A percentile compares a stretch with the other conserved stretches of the same genome.
Evolutionary conservation across 64 coral and sea anemone genomes (phyloP).

Genomic region (Catalaphyllia jardinei): DNA sequence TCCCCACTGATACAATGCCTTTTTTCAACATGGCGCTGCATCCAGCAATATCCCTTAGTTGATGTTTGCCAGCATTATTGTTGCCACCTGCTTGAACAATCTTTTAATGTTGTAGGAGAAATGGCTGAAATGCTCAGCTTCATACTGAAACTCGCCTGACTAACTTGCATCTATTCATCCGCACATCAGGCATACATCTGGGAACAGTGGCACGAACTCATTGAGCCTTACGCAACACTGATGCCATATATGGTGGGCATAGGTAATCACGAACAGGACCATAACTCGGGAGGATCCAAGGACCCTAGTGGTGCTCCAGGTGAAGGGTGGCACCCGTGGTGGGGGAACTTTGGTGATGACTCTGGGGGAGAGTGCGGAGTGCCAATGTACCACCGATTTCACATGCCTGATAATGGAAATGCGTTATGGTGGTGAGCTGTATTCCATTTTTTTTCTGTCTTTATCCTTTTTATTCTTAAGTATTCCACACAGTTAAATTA

Average conservation of each 20-base stretch:
- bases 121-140: too few species aligned
- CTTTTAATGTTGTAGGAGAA: too few species aligned
- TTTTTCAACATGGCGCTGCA: background rate
- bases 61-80: too few species aligned
- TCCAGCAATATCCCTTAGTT: too few species aligned
- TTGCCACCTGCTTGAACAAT: too few species aligned
- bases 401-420: constrained; percentile 96
- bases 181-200: constrained; percentile 74
- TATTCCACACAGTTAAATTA: too few species aligned
- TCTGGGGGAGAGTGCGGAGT: constrained; percentile 93
- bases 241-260: constrained; percentile 92
- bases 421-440: constrained; percentile 76
- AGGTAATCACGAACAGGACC: constrained; percentile 92
- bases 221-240: constrained; percentile 76
- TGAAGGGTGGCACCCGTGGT: constrained; percentile 86
- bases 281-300: constrained; percentile 58
- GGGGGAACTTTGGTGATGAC: constrained; percentile 91
- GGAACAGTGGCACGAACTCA: constrained; percentile 92
- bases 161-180: background rate
- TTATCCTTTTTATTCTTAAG: background rate
- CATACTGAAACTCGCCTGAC: background rate
- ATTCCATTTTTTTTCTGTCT: background rate
- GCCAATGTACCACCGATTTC: constrained; percentile 82
- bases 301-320: constrained; percentile 83
- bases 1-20: background rate